Base-by-base conservation (phyloP, 2,888 invertebrate genomes). In the Mechanitis messenoides region DNA sequence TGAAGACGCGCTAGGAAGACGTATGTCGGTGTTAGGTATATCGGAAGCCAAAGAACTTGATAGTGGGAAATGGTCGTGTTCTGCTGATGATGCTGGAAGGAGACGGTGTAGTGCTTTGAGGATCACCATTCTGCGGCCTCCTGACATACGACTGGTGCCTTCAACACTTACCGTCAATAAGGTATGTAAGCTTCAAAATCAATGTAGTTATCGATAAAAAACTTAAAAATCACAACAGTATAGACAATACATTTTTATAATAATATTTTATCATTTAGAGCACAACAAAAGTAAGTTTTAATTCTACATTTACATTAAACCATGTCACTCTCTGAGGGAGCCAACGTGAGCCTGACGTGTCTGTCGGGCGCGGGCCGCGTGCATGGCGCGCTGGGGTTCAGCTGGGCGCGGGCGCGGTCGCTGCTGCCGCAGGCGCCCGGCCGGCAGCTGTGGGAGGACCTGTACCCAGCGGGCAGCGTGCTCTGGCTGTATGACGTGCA, bases 401-500 rank as follows among this genome's bases (percentile, higher is more conserved):
- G 95, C 73, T 96, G 96, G 96, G 94, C 95, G 0, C 93, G 94
- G 69, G 95, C 96, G 74, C 92, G 93, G 61, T 93, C 92, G 9
- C 85, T 96, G 12, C 91, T 96, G 33, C 94, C 94, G 55, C 91
- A 95, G 63, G 92, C 92, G 58, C 94, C 94, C 0, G 94, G 93
- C 5, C 91, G 91, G n/a, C 95, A 95, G 73, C 94, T 95, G 71
- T 96, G 96, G 93, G 96, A 96, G 77, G 95, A 96, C 74, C 89
- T 96, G 35, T 95, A 93, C 79, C 96, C 96, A 0, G 93, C 94
- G 62, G 96, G 96, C 7, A 96, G 95, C 73, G 94, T 96, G 60
- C 85, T 96, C 4, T 94, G 95, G 76, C 93, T 96, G 38, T 93
- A 93, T 71, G 94, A 94, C 71, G 93, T 94, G 55, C 94, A 95